phyloP scores from a whole-genome alignment of 2,113 vertebrate species.

The Connochaetes taurinus region DNA sequence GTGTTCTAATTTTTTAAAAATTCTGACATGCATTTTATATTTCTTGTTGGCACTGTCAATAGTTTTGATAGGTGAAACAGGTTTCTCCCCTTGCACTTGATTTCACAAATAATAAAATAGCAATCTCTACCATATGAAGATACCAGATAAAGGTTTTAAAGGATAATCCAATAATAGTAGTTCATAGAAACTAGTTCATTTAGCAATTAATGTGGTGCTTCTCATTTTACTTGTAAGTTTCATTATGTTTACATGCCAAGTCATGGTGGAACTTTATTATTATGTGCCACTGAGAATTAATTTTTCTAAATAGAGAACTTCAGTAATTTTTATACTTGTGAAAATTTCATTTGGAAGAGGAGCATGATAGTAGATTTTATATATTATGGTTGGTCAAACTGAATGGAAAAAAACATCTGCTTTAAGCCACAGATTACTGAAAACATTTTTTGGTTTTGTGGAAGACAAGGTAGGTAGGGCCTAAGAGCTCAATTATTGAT shows the following conservation, averaged over 20 bases:
- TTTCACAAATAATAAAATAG: slow-evolving; percentile 32
- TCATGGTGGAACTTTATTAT: not conserved
- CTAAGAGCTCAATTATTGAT: not conserved
- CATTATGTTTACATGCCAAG: not conserved
- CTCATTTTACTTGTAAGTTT: not conserved
- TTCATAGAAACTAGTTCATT: slow-evolving; percentile 33
- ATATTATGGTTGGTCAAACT: not conserved
- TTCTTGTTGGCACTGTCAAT: slow-evolving; percentile 9
- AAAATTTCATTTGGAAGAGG: not conserved
- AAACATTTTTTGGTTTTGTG: slow-evolving; percentile 30
- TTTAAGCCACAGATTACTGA: not conserved
- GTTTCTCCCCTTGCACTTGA: slow-evolving; percentile 31
- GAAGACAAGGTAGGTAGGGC: not conserved
- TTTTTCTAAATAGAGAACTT: not conserved
- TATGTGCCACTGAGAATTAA: not conserved
- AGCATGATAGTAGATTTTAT: not conserved
- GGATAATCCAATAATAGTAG: not conserved
- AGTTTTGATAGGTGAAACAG: slow-evolving; percentile 14
- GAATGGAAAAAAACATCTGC: not conserved
- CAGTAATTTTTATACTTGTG: not conserved
- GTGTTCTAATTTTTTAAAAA: not conserved
- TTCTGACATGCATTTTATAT: slow-evolving; percentile 8
- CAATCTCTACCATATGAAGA: slow-evolving; percentile 22
- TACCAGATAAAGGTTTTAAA: not conserved
- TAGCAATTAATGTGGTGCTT: not conserved